These are phyloP conservation scores for Mythimna albipuncta DNA, from an alignment of 2,888 invertebrate genomes.

Conservation along the genomic window DNA sequence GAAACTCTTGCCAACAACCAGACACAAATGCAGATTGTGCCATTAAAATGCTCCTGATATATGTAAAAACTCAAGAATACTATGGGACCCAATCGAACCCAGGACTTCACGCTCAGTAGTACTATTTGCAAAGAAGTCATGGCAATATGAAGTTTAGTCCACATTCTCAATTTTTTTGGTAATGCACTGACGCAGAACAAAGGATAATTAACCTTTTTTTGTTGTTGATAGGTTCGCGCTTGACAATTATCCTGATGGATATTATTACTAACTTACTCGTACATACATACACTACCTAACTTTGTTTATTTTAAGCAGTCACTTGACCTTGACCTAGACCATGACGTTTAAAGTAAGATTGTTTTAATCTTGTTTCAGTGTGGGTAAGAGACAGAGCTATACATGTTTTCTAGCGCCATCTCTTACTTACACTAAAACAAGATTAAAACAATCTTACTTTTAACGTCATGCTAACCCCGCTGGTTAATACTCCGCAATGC, in stretches of 20 bases:
- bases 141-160: neutral
- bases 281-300: no score
- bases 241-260: neutral
- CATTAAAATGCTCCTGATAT: neutral
- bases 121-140: neutral
- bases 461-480: no score
- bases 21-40: neutral
- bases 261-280: no score
- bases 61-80: neutral
- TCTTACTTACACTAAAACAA: no score
- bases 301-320: constrained; percentile 1
- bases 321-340: neutral
- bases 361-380: no score
- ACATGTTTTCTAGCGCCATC: no score
- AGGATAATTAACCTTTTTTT: neutral
- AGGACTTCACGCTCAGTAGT: neutral
- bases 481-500: neutral
- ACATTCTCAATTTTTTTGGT: neutral
- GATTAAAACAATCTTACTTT: no score
- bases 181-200: neutral
- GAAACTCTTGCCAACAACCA: neutral
- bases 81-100: neutral
- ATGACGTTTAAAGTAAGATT: no score
- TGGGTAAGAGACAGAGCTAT: no score
- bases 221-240: no score